phyloP scores from a whole-genome alignment of 2,797 vertebrate species.

The Cossypha niveicapilla region DNA sequence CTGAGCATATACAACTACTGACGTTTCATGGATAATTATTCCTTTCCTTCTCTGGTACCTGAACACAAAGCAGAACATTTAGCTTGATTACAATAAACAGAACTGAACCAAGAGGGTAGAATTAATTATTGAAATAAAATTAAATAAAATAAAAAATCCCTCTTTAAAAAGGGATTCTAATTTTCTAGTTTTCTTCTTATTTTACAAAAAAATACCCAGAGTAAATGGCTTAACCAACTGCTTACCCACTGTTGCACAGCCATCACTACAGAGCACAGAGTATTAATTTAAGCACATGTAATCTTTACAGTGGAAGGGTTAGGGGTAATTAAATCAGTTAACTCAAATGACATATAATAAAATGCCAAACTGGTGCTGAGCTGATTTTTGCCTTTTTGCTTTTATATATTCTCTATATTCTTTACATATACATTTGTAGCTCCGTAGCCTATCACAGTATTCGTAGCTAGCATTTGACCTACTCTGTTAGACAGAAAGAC shows the following conservation, averaged over 20 bases:
- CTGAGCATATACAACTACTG: conserved; percentile 86
- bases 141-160: fast-evolving
- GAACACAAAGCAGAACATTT: not conserved
- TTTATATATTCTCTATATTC: not conserved
- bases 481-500: not conserved
- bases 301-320: not conserved
- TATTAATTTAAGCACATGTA: not conserved
- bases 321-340: not conserved
- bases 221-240: not conserved
- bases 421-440: not conserved
- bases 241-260: not conserved
- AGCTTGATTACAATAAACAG: not conserved
- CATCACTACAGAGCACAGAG: not conserved
- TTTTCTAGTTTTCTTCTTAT: not conserved
- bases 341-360: not conserved
- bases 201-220: not conserved
- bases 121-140: not conserved
- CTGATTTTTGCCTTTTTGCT: not conserved
- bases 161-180: not conserved
- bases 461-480: not conserved
- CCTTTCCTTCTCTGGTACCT: conserved; percentile 92
- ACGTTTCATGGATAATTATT: conserved; percentile 87
- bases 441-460: not conserved
- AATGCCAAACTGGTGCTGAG: not conserved
- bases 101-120: not conserved